Conservation (phyloP, 2,888 invertebrate genomes). For the Folsomia candida region DNA sequence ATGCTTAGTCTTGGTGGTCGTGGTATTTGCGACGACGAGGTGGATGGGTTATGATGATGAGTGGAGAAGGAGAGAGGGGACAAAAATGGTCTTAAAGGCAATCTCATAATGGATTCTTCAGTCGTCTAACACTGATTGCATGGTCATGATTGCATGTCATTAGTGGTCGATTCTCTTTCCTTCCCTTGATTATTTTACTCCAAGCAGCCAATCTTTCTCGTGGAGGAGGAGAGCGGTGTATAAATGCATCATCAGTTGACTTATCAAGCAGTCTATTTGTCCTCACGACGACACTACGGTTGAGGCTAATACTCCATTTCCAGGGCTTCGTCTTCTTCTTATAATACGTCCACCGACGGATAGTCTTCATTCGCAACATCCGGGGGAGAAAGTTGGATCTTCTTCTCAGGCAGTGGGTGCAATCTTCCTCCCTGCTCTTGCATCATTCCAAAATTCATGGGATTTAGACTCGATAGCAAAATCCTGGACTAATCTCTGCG, state of each 20-base stretch:
- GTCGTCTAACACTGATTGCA: slow-evolving; percentile 51
- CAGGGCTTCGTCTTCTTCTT: neutral
- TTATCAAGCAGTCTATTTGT: neutral
- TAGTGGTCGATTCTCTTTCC: slow-evolving; percentile 51
- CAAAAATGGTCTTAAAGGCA: slow-evolving; percentile 48
- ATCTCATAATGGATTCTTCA: slow-evolving; percentile 51
- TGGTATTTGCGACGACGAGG: neutral
- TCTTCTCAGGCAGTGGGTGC: no score
- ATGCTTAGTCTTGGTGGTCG: neutral
- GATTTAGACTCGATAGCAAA: neutral
- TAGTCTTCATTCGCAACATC: neutral
- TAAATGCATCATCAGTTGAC: slow-evolving; percentile 1
- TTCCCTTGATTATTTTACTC: slow-evolving; percentile 51
- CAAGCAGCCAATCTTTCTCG: slow-evolving; percentile 31
- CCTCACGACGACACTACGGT: neutral
- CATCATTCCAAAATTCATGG: neutral
- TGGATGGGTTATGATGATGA: slow-evolving; percentile 6
- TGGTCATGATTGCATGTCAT: no score
- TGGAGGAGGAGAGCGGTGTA: neutral
- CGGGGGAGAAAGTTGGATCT: neutral
- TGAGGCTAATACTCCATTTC: neutral
- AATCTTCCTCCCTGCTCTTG: no score
- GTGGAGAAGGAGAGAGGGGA: slow-evolving; percentile 19
- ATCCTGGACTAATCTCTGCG: neutral
- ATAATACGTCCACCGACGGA: neutral